These are phyloP conservation scores for Meteorus cinctellus DNA, from an alignment of 2,888 invertebrate genomes.

Conservation along the genomic window DNA sequence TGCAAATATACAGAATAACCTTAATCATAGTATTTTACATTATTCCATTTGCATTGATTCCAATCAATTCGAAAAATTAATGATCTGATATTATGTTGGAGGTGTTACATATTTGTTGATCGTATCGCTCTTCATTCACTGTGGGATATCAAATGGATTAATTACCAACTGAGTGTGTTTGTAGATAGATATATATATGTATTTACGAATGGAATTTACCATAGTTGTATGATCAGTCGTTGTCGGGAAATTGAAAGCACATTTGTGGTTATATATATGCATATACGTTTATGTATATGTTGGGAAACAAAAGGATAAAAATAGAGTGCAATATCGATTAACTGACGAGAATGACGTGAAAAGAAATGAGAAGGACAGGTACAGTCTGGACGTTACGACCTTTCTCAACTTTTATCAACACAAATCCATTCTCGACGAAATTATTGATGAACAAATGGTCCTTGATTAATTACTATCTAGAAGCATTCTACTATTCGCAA, in stretches of 20 bases:
- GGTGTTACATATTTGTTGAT: too few relatives aligned
- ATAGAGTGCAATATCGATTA: slow-evolving; percentile 42
- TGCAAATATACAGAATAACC: not conserved
- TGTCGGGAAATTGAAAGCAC: slow-evolving; percentile 22
- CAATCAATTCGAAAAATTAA: not conserved
- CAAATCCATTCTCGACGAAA: not conserved
- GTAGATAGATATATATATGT: not conserved
- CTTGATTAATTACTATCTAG: not conserved
- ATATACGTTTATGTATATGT: slow-evolving; percentile 11
- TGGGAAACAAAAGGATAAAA: slow-evolving; percentile 12
- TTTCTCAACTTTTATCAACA: slow-evolving; percentile 31
- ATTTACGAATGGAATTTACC: not conserved
- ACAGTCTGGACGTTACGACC: slow-evolving; percentile 35
- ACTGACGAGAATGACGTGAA: not conserved
- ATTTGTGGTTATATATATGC: slow-evolving; percentile 14
- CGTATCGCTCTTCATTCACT: too few relatives aligned
- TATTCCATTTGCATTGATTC: not conserved
- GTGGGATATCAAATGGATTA: too few relatives aligned
- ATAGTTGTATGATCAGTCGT: slow-evolving; percentile 16
- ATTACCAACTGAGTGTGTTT: not conserved
- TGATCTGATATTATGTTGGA: not conserved
- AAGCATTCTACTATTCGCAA: not conserved
- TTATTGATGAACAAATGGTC: slow-evolving; percentile 20
- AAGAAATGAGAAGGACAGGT: slow-evolving; percentile 13
- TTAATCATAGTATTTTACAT: not conserved